These are phyloP conservation scores for Typhlomys cinereus DNA, from an alignment of 2,113 vertebrate genomes.

Conservation along the genomic window DNA sequence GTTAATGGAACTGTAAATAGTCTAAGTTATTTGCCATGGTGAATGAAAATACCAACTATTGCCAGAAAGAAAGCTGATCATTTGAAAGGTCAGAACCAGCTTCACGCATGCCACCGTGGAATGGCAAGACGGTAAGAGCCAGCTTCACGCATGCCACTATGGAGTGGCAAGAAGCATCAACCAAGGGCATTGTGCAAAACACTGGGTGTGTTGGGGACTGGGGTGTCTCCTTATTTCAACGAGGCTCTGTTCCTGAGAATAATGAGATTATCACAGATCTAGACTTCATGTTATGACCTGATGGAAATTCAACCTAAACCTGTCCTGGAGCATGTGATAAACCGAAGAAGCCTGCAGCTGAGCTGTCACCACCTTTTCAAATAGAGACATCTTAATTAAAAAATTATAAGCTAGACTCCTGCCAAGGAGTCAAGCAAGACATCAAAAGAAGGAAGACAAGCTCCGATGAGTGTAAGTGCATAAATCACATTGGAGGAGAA, in stretches of 20 bases:
- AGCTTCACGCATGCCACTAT: not conserved
- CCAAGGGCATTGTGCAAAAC: not conserved
- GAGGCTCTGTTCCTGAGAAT: conserved; percentile 53
- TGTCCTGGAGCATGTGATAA: conserved; percentile 73
- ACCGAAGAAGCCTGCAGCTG: conserved; percentile 69
- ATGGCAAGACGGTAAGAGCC: conserved; percentile 5
- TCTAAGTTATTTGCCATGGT: not conserved
- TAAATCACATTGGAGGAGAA: not conserved
- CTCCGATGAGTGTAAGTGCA: no score
- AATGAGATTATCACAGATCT: conserved; percentile 71
- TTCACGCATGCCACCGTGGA: not conserved
- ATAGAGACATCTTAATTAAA: conserved; percentile 80
- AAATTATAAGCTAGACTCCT: conserved; percentile 56
- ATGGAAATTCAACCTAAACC: conserved; percentile 78
- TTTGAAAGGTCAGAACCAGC: not conserved
- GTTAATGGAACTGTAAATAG: not conserved
- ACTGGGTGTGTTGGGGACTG: not conserved
- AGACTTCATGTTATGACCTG: conserved; percentile 75
- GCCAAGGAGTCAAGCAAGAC: conserved; percentile 57
- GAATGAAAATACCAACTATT: not conserved
- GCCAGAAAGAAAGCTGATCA: conserved; percentile 27
- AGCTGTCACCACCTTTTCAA: conserved; percentile 82
- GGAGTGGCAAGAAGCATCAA: conserved; percentile 1
- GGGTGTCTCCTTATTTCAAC: not conserved
- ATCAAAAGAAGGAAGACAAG: conserved; percentile 19